Evolutionary conservation across 2,797 vertebrate species (phyloP), one percentile per base, ranked within the genome.

Genomic region (Megalops cyprinoides): DNA sequence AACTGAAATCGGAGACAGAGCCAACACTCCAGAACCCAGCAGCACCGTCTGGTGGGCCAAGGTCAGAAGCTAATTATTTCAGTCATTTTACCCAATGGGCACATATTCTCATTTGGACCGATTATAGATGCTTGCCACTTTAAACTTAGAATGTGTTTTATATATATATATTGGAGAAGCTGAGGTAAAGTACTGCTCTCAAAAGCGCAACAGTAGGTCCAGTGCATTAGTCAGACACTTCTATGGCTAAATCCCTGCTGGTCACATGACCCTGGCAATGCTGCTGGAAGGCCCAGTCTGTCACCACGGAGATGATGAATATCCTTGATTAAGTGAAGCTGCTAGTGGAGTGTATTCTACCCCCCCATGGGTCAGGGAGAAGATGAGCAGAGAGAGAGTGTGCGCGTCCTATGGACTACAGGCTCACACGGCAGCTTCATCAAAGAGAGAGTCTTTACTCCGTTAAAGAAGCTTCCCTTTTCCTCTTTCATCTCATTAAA

Each of bases 251-350:
- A 46, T 10, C 46, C 25, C 42, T 28, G 4, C 0, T 37, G 8
- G 71, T 49, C 42, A 74, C 42, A 74, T 25, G 71, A 28, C 7
- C 44, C n/a, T 4, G 4, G 3, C 42, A 49, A 23, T 8, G 42
- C 5, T 23, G 10, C 18, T 7, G 37, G 37, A 62, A 69, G 37
- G 20, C 65, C 65, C 65, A 39, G 18, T 23, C 65, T 69, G 65
- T 39, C 20, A 37, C 65, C 65, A 69, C 65, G 18, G 10, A 42
- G 37, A 42, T 69, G 65, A 69, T 69, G 37, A 69, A 69, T 69
- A 69, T 42, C 34, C 65, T 42, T 69, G 34, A 69, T 69, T 69
- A 39, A 12, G 28, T 42, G 65, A n/a, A 69, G 65, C 18, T 42
- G 37, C 37, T 20, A 4, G 65, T 42, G 65, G 34, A 69, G 15